Conservation (phyloP, 2,797 vertebrate species). For the Lerista edwardsae region DNA sequence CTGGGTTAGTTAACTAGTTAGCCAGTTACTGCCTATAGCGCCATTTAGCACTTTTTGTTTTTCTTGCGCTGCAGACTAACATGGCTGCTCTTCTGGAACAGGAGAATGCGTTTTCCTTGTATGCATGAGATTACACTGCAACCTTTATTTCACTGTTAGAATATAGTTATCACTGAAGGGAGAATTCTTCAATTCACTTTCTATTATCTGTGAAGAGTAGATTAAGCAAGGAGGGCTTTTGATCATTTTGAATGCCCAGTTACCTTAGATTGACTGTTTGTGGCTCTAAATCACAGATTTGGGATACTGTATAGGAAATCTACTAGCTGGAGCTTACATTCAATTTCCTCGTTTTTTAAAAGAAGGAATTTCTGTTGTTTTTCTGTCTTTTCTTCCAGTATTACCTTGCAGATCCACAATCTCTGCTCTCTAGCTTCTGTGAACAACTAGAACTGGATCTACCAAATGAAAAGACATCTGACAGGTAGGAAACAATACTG, state of each 20-base stretch:
- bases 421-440: background rate
- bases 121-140: background rate
- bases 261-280: background rate
- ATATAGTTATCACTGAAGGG: background rate
- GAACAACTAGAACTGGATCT: background rate
- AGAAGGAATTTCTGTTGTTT: background rate
- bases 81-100: background rate
- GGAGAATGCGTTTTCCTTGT: background rate
- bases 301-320: background rate
- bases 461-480: conserved; percentile 41
- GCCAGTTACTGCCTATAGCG: background rate
- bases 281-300: background rate
- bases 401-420: background rate
- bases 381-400: background rate
- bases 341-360: conserved; percentile 7
- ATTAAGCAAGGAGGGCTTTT: conserved; percentile 31
- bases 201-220: background rate
- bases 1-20: too few relatives aligned
- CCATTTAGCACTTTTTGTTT: background rate
- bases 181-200: background rate
- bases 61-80: background rate
- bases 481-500: conserved; percentile 20
- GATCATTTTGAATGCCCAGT: background rate
- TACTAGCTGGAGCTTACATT: background rate
- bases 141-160: background rate